Percentiles rank a stretch among this genome's conserved stretches.
Conservation (phyloP, 2,113 vertebrate species). For the Odobenus rosmarus region DNA sequence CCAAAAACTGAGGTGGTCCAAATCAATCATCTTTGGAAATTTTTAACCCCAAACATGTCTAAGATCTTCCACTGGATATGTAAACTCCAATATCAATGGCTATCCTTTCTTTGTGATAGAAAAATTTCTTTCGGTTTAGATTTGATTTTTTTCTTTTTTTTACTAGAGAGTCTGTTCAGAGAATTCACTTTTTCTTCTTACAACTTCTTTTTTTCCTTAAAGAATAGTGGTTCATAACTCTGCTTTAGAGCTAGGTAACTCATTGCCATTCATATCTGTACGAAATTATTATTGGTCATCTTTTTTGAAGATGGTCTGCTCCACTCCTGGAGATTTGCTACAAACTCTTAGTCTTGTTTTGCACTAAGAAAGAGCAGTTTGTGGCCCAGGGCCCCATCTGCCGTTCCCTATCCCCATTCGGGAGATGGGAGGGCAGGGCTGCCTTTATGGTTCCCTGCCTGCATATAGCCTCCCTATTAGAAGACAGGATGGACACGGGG, state of each 20-base stretch:
- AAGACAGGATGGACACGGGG: constrained; percentile 55
- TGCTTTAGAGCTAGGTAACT: not conserved
- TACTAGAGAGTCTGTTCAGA: not conserved
- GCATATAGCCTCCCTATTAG: constrained; percentile 58
- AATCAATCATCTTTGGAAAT: not conserved
- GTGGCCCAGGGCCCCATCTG: not conserved
- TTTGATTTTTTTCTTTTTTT: not conserved
- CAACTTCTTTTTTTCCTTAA: not conserved
- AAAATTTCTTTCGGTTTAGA: not conserved
- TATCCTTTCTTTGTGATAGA: not conserved
- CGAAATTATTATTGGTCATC: fast-evolving
- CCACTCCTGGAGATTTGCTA: not conserved
- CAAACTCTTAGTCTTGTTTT: not conserved
- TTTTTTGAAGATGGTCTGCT: not conserved
- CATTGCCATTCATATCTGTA: not conserved
- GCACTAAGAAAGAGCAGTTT: not conserved
- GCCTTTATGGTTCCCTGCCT: not conserved
- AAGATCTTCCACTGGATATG: not conserved
- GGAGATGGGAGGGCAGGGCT: constrained; percentile 46
- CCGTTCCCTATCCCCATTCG: not conserved
- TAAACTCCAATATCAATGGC: fast-evolving
- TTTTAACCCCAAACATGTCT: not conserved
- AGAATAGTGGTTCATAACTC: not conserved
- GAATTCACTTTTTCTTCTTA: not conserved
- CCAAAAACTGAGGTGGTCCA: not conserved